These are phyloP conservation scores for Erythrocebus patas DNA, from an alignment of 2,113 vertebrate genomes.

Conservation along the genomic window DNA sequence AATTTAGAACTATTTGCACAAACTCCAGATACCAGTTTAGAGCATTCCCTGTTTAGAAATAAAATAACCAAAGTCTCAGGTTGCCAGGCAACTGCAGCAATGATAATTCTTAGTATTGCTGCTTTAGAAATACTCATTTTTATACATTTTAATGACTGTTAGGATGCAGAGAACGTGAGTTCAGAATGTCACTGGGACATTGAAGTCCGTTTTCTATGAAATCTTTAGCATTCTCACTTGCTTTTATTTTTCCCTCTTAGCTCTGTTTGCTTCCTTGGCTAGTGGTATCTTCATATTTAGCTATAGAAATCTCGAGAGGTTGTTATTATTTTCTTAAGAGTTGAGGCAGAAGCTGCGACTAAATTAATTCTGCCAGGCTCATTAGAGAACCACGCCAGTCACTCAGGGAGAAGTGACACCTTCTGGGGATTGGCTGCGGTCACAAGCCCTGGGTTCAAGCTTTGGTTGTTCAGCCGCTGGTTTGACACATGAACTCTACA, in stretches of 20 bases:
- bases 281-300: background rate
- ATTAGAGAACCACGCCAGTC: background rate
- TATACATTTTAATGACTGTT: slow-evolving; percentile 79
- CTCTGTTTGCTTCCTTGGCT: background rate
- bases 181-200: slow-evolving; percentile 61
- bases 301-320: background rate
- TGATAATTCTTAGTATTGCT: slow-evolving; percentile 78
- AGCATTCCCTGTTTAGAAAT: slow-evolving; percentile 80
- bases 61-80: slow-evolving; percentile 75
- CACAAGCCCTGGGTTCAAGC: background rate
- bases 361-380: background rate
- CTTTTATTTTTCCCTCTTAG: slow-evolving; percentile 48
- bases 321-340: background rate
- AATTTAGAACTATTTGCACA: slow-evolving; percentile 81
- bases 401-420: background rate
- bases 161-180: slow-evolving; percentile 65
- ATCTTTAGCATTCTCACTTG: slow-evolving; percentile 48
- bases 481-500: accelerated
- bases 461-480: accelerated
- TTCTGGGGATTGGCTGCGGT: background rate
- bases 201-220: slow-evolving; percentile 43
- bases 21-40: slow-evolving; percentile 76
- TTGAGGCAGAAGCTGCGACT: background rate
- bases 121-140: slow-evolving; percentile 82
- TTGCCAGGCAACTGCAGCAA: slow-evolving; percentile 83